Percentiles rank a stretch among this genome's conserved stretches.
These are phyloP conservation scores for Anas platyrhynchos DNA, from an alignment of 2,113 vertebrate species.

Conservation along the genomic window DNA sequence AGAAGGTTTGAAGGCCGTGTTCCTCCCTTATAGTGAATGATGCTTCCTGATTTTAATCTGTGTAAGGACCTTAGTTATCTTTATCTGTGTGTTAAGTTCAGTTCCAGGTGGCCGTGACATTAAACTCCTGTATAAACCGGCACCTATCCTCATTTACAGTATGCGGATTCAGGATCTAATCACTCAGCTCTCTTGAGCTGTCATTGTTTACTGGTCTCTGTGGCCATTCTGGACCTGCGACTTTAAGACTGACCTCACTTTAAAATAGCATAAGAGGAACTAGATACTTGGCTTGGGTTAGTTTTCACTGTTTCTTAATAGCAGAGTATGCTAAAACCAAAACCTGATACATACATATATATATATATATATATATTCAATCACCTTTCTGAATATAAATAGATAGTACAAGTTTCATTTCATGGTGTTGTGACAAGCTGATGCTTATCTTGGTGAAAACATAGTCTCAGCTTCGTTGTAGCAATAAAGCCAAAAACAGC, in stretches of 20 bases:
- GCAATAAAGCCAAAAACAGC: not conserved
- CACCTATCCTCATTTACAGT: not conserved
- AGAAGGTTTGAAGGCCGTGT: not conserved
- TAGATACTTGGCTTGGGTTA: not conserved
- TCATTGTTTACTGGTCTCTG: not conserved
- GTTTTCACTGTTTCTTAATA: not conserved
- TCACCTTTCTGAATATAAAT: not conserved
- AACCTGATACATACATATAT: rapidly evolving
- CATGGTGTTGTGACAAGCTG: not conserved
- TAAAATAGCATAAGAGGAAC: not conserved
- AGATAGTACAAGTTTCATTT: not conserved
- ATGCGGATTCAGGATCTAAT: not conserved
- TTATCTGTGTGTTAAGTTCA: not conserved
- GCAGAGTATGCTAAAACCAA: not conserved
- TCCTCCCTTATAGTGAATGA: not conserved
- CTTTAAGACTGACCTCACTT: not conserved
- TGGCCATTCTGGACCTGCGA: not conserved
- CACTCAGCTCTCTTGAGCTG: not conserved
- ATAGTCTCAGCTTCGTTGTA: not conserved
- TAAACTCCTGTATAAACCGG: not conserved
- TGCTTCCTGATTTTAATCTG: not conserved
- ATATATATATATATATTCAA: not conserved
- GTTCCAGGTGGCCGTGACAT: not conserved
- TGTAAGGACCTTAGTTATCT: not conserved
- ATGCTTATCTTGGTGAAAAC: not conserved